phyloP scores from a whole-genome alignment of 53 echinoderm and acorn worm species.

The Astropecten irregularis region DNA sequence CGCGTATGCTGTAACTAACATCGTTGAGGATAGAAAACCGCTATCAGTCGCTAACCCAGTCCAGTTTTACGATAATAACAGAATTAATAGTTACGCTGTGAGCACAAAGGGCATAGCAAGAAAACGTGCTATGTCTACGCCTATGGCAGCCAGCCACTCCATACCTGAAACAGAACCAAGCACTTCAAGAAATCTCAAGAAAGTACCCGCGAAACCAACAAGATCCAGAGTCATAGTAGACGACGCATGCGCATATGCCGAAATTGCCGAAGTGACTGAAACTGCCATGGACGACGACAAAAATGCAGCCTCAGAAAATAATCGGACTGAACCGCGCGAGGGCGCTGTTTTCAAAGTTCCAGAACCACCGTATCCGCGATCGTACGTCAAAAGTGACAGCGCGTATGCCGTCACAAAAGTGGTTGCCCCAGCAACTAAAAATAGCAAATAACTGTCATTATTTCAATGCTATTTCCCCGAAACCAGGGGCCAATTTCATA shows the following conservation, averaged over 20 bases:
- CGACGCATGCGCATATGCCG: constrained; percentile 26
- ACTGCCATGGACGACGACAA: not conserved
- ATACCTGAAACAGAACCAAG: not conserved
- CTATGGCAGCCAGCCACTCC: not conserved
- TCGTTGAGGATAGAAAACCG: constrained; percentile 2
- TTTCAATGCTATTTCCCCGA: no score
- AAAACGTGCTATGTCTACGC: constrained; percentile 44
- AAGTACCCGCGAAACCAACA: not conserved
- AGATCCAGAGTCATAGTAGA: not conserved
- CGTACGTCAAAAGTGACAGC: not conserved
- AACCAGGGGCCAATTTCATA: no score
- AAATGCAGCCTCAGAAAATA: no score
- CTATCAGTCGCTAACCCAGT: not conserved
- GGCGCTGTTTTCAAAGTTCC: constrained; percentile 29
- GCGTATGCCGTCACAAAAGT: constrained; percentile 31
- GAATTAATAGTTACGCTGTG: not conserved
- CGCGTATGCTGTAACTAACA: constrained; percentile 43
- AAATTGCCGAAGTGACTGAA: no score
- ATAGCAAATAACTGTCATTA: no score
- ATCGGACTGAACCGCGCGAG: not conserved
- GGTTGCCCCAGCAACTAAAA: not conserved
- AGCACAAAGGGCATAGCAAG: not conserved
- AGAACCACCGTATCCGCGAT: constrained; percentile 7
- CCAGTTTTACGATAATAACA: constrained; percentile 13
- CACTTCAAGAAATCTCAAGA: not conserved